A percentile compares a stretch with the other conserved stretches of the same genome.
Evolutionary conservation across 2,113 vertebrate species (phyloP).

Genomic region (Daphoenositta chrysoptera): DNA sequence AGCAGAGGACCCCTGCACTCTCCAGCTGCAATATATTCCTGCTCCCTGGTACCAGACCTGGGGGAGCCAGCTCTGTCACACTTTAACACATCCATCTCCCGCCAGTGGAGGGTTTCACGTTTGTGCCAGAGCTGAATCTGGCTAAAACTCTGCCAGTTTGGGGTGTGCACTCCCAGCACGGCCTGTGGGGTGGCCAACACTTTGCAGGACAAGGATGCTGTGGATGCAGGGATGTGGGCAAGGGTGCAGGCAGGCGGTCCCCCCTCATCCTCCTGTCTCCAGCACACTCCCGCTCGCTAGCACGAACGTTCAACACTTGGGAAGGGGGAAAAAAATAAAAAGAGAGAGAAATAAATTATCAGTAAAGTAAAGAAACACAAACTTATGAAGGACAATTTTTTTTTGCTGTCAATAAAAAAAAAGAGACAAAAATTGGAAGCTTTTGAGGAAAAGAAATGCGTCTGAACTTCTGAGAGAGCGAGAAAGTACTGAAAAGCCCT

Average conservation of each 20-base stretch:
- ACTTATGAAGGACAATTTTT: slow-evolving; percentile 52
- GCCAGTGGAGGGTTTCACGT: accelerated
- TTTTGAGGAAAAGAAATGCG: slow-evolving; percentile 62
- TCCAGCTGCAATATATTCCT: accelerated
- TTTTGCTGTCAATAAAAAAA: slow-evolving; percentile 49
- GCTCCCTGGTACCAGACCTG: neutral
- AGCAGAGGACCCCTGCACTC: neutral
- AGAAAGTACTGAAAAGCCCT: slow-evolving; percentile 61
- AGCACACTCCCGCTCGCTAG: neutral
- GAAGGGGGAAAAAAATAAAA: neutral
- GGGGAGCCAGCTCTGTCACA: accelerated
- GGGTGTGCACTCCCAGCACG: accelerated
- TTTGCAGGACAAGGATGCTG: neutral
- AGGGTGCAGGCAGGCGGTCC: neutral
- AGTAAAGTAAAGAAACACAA: slow-evolving; percentile 29
- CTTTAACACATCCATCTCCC: accelerated
- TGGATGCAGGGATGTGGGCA: neutral
- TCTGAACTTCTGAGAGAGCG: slow-evolving; percentile 61
- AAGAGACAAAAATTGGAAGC: slow-evolving; percentile 60
- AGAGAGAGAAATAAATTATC: neutral
- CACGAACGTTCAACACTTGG: accelerated
- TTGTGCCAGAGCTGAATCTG: neutral
- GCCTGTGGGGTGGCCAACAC: neutral
- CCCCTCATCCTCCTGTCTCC: neutral
- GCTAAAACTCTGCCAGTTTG: neutral